phyloP scores from a whole-genome alignment of 2,888 invertebrate species.

The Ligdia adustata region DNA sequence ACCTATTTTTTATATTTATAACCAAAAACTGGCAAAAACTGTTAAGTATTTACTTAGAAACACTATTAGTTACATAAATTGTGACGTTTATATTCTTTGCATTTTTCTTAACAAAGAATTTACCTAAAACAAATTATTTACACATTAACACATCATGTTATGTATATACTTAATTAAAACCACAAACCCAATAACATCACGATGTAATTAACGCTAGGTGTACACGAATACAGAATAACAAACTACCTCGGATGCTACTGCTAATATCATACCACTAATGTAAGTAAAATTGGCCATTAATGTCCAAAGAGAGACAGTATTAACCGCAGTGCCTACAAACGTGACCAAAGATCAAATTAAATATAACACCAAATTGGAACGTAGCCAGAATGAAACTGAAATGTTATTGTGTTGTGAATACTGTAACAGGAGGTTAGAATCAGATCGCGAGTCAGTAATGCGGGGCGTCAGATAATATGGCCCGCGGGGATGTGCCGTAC shows the following conservation, averaged over 20 bases:
- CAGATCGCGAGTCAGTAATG: conserved; percentile 61
- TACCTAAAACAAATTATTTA: too few relatives aligned
- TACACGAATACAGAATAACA: conserved; percentile 4
- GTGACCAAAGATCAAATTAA: conserved; percentile 33
- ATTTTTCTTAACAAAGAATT: too few relatives aligned
- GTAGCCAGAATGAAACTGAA: conserved; percentile 48
- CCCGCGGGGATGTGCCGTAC: conserved; percentile 52
- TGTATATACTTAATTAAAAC: background rate
- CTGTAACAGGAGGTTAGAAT: conserved; percentile 54
- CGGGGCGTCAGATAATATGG: conserved; percentile 64
- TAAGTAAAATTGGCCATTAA: conserved; percentile 19
- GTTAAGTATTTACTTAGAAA: too few relatives aligned
- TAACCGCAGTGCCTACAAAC: conserved; percentile 19
- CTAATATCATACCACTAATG: conserved; percentile 13
- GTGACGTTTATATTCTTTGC: too few relatives aligned
- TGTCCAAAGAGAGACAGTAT: conserved; percentile 27
- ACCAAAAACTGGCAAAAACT: too few relatives aligned
- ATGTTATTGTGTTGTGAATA: conserved; percentile 60
- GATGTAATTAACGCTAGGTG: conserved; percentile 8
- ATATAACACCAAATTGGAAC: conserved; percentile 36
- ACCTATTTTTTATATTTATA: too few relatives aligned
- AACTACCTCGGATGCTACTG: conserved; percentile 5
- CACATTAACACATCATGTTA: background rate
- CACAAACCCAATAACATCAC: conserved; percentile 4
- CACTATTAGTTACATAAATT: too few relatives aligned